A percentile compares a stretch with the other conserved stretches of the same genome.
Evolutionary conservation across 1,140 invertebrate genomes (phyloP).

Genomic region (Drosophila ananassae): DNA sequence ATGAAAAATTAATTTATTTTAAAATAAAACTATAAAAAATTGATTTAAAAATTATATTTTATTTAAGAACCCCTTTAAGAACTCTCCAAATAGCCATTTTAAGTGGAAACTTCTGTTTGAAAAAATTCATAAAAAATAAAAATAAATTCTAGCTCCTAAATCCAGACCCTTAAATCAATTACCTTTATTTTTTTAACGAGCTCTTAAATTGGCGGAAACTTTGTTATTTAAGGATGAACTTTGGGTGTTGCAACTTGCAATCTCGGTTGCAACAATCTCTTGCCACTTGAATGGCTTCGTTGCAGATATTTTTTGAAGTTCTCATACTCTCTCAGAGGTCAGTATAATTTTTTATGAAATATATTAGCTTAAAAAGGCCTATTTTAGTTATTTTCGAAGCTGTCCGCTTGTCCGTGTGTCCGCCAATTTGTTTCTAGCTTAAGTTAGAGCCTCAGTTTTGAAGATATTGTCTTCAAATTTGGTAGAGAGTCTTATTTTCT

Average conservation of each 20-base stretch:
- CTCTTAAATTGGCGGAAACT: neutral
- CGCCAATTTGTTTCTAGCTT: no score
- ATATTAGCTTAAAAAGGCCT: no score
- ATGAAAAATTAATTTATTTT: no score
- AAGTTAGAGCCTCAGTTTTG: no score
- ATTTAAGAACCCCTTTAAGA: neutral
- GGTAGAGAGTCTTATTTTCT: no score
- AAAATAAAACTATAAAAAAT: neutral
- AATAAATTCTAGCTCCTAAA: neutral
- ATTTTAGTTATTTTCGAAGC: no score
- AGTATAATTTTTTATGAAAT: no score
- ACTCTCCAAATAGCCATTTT: neutral
- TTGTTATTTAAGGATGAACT: slow-evolving; percentile 20
- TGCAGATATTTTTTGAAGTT: neutral
- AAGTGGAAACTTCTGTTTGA: neutral
- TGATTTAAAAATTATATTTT: neutral
- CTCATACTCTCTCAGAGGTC: no score
- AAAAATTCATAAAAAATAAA: neutral
- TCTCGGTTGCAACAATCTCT: slow-evolving; percentile 14
- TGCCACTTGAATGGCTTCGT: neutral
- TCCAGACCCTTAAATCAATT: neutral
- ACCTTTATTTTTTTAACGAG: neutral
- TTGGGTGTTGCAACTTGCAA: slow-evolving; percentile 1
- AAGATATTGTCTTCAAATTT: no score
- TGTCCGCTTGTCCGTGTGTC: no score